Evolutionary conservation across 1,140 invertebrate genomes (phyloP).

Genomic region (Thaumetopoea pityocampa): DNA sequence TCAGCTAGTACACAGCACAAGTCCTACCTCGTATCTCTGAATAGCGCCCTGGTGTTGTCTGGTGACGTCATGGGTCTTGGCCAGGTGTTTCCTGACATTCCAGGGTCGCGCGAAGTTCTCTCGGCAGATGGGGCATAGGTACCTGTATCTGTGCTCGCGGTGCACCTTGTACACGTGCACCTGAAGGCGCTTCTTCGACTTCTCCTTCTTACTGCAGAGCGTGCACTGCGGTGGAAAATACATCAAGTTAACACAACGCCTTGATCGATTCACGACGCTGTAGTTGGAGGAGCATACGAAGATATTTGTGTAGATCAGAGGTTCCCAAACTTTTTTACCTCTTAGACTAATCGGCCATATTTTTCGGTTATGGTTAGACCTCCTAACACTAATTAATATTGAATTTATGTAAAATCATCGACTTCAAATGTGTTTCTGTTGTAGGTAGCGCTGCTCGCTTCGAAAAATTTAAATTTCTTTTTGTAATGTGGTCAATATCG

Average conservation of each 20-base stretch:
- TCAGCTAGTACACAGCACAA: background rate
- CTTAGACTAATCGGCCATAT: too few relatives aligned
- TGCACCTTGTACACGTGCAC: conserved; percentile 34
- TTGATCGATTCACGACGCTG: too few relatives aligned
- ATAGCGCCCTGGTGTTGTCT: conserved; percentile 20
- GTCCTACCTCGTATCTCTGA: conserved; percentile 16
- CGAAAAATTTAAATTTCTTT: too few relatives aligned
- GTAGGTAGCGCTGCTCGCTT: too few relatives aligned
- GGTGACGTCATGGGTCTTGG: conserved; percentile 22
- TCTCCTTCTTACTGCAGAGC: conserved; percentile 32
- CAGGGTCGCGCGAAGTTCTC: conserved; percentile 23
- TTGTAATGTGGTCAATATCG: too few relatives aligned
- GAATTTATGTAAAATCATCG: too few relatives aligned
- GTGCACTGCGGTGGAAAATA: conserved; percentile 25
- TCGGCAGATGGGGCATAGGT: conserved; percentile 26
- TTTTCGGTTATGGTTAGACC: too few relatives aligned
- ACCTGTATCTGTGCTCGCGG: conserved; percentile 25
- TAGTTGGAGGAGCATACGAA: background rate
- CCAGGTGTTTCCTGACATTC: conserved; percentile 25
- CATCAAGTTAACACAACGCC: too few relatives aligned
- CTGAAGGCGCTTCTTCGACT: conserved; percentile 31
- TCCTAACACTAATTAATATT: too few relatives aligned
- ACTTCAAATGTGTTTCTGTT: too few relatives aligned
- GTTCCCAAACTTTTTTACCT: too few relatives aligned
- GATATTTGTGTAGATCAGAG: too few relatives aligned